Conservation (phyloP, 2,113 vertebrate species). For the Nibea coibor region DNA sequence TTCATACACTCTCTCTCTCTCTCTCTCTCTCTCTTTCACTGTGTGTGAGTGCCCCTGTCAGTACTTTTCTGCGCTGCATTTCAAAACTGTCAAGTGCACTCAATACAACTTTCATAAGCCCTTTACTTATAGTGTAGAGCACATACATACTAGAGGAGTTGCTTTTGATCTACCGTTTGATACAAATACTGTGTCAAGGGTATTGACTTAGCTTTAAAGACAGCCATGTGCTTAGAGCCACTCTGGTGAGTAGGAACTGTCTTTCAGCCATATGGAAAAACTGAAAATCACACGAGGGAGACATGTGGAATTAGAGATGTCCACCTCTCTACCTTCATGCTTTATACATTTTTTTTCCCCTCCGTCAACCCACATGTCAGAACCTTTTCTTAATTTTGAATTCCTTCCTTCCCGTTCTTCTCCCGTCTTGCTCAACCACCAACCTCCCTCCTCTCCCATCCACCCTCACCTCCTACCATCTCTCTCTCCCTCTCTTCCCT, state of each 20-base stretch:
- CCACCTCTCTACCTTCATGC: constrained; percentile 21
- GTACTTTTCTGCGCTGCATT: constrained; percentile 21
- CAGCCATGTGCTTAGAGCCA: constrained; percentile 35
- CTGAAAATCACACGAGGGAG: constrained; percentile 50
- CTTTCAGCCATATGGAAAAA: constrained; percentile 49
- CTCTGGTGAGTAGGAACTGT: constrained; percentile 27
- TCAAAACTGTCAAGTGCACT: constrained; percentile 44
- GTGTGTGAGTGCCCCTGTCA: constrained; percentile 4
- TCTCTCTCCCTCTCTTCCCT: constrained; percentile 30
- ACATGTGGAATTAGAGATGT: constrained; percentile 25
- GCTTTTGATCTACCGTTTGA: constrained; percentile 55
- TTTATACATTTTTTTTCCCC: neutral
- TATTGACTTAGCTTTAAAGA: constrained; percentile 57
- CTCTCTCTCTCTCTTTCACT: neutral
- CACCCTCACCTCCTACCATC: constrained; percentile 37
- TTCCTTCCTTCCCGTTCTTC: constrained; percentile 2
- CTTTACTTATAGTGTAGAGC: constrained; percentile 8
- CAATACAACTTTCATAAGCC: constrained; percentile 25
- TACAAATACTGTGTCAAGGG: constrained; percentile 28
- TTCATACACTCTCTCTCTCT: constrained; percentile 21
- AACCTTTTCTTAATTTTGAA: constrained; percentile 32
- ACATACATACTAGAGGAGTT: constrained; percentile 22
- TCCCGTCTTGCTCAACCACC: constrained; percentile 26
- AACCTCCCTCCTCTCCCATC: constrained; percentile 12
- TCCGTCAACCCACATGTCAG: constrained; percentile 28